Conservation (phyloP, 2,113 vertebrate species). For the cat (Felis catus) region DNA sequence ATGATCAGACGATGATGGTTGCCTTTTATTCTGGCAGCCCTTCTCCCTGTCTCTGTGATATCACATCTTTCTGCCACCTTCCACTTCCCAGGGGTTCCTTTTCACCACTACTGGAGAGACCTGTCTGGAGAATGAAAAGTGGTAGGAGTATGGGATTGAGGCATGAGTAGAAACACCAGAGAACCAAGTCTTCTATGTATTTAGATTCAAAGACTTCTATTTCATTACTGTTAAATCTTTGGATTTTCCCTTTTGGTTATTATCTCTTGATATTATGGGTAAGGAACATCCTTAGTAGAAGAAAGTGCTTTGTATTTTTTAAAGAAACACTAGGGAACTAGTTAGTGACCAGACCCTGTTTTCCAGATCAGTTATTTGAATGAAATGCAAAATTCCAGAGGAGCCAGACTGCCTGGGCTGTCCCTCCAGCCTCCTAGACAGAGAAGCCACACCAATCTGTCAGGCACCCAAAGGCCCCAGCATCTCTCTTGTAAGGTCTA, state of each 20-base stretch:
- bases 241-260: not conserved
- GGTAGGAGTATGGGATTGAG: too few species aligned
- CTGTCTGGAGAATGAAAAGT: not conserved
- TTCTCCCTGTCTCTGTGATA: not conserved
- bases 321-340: not conserved
- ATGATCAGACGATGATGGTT: not conserved
- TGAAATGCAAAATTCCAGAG: not conserved
- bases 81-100: not conserved
- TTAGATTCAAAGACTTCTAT: not conserved
- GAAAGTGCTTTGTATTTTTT: conserved; percentile 5
- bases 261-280: not conserved
- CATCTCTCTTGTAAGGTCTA: not conserved
- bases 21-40: not conserved
- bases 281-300: not conserved
- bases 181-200: not conserved
- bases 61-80: not conserved
- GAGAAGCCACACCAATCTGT: not conserved
- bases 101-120: not conserved
- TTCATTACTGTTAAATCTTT: not conserved
- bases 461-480: not conserved
- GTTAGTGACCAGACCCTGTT: conserved; percentile 29
- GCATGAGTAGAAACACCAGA: not conserved
- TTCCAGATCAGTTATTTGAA: conserved; percentile 36
- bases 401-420: not conserved
- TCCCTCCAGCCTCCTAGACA: not conserved